Evolutionary conservation across 2,888 invertebrate species (phyloP).

Genomic region (Creontiades dilutus): DNA sequence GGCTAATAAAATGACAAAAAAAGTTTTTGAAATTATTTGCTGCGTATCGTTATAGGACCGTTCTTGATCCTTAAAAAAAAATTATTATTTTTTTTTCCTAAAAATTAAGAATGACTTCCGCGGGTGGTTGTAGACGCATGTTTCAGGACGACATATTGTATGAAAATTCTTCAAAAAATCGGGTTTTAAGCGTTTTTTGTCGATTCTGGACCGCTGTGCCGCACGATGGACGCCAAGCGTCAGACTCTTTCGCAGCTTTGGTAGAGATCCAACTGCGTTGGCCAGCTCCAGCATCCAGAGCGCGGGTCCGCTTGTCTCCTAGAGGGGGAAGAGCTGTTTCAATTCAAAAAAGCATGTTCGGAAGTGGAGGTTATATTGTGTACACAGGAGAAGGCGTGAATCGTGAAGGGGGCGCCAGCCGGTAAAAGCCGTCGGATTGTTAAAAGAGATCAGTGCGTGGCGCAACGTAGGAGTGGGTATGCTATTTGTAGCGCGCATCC

Average conservation of each 20-base stretch:
- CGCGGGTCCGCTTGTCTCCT: background rate
- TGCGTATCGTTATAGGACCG: too few relatives aligned
- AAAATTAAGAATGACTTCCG: too few relatives aligned
- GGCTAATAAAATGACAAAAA: too few relatives aligned
- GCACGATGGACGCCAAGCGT: background rate
- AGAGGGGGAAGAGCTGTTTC: constrained; percentile 8
- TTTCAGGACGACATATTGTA: too few relatives aligned
- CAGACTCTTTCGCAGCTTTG: background rate
- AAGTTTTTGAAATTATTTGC: too few relatives aligned
- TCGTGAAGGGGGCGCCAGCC: constrained; percentile 8
- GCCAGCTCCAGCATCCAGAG: background rate
- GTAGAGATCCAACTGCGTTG: background rate
- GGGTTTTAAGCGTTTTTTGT: too few relatives aligned
- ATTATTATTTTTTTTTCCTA: too few relatives aligned
- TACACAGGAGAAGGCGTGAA: constrained; percentile 21
- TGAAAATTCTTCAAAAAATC: too few relatives aligned
- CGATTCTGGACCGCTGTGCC: too few relatives aligned
- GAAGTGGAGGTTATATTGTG: constrained; percentile 32
- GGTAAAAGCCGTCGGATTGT: constrained; percentile 19
- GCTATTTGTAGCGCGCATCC: constrained; percentile 36
- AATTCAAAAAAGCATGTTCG: constrained; percentile 22
- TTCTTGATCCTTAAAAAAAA: too few relatives aligned
- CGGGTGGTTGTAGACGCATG: too few relatives aligned
- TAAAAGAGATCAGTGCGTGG: constrained; percentile 26
- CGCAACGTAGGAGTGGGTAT: constrained; percentile 21